Evolutionary conservation across 2,888 invertebrate genomes (phyloP).

Genomic region (Leucoma salicis): DNA sequence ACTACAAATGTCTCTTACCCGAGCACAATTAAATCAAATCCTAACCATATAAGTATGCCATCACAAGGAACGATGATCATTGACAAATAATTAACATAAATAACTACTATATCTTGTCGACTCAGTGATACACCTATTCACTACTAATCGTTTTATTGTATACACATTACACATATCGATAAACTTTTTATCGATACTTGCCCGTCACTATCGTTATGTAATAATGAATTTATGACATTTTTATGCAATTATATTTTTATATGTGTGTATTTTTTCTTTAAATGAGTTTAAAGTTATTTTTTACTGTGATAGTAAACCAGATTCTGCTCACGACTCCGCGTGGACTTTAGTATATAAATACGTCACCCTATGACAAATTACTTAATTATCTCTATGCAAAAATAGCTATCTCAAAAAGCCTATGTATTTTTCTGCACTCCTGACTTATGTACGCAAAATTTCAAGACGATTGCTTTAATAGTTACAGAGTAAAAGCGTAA

Average conservation of each 20-base stretch:
- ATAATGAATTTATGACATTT: slow-evolving; percentile 34
- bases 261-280: slow-evolving; percentile 15
- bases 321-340: no score
- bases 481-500: no score
- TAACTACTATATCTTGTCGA: slow-evolving; percentile 24
- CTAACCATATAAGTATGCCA: slow-evolving; percentile 12
- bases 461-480: no score
- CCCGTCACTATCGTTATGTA: slow-evolving; percentile 47
- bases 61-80: slow-evolving; percentile 18
- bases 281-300: no score
- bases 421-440: no score
- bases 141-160: slow-evolving; percentile 38
- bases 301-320: no score
- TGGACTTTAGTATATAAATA: no score
- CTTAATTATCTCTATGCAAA: no score
- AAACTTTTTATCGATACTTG: slow-evolving; percentile 41
- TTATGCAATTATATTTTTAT: slow-evolving; percentile 11
- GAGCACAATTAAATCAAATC: slow-evolving; percentile 1
- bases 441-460: no score
- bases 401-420: no score
- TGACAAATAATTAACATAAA: slow-evolving; percentile 29
- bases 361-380: no score
- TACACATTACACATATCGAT: slow-evolving; percentile 44
- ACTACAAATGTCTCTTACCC: not conserved
- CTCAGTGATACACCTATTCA: slow-evolving; percentile 35